These are phyloP conservation scores for Panthera uncia DNA, from an alignment of 2,113 vertebrate genomes.

Conservation along the genomic window DNA sequence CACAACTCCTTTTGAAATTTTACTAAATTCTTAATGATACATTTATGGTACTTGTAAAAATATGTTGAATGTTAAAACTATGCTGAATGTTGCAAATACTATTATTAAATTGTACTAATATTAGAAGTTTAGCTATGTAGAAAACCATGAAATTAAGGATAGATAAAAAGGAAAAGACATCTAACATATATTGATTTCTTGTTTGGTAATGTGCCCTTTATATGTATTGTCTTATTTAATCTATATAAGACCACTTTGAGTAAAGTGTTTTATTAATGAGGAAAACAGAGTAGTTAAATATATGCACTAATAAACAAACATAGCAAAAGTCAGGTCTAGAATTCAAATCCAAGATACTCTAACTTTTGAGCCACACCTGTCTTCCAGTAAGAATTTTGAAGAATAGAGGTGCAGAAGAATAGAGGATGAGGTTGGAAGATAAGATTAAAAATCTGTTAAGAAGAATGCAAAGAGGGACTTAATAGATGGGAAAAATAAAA, in stretches of 20 bases:
- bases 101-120: not conserved
- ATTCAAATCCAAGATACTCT: not conserved
- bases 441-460: not conserved
- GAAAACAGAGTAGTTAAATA: not conserved
- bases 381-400: not conserved
- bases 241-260: not conserved
- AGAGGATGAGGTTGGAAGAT: not conserved
- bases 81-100: not conserved
- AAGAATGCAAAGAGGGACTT: not conserved
- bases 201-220: not conserved
- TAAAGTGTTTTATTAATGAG: not conserved
- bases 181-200: not conserved
- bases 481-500: not conserved
- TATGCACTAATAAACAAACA: not conserved
- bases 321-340: not conserved
- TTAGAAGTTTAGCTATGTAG: not conserved
- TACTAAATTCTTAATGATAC: not conserved
- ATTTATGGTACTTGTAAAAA: constrained; percentile 8
- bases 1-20: not conserved
- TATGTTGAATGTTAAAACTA: not conserved
- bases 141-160: not conserved
- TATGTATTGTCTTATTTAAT: not conserved
- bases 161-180: not conserved
- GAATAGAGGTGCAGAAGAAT: not conserved
- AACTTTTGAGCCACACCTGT: not conserved